These are phyloP conservation scores for Catharus minimus DNA, from an alignment of 2,113 vertebrate species.

Conservation along the genomic window DNA sequence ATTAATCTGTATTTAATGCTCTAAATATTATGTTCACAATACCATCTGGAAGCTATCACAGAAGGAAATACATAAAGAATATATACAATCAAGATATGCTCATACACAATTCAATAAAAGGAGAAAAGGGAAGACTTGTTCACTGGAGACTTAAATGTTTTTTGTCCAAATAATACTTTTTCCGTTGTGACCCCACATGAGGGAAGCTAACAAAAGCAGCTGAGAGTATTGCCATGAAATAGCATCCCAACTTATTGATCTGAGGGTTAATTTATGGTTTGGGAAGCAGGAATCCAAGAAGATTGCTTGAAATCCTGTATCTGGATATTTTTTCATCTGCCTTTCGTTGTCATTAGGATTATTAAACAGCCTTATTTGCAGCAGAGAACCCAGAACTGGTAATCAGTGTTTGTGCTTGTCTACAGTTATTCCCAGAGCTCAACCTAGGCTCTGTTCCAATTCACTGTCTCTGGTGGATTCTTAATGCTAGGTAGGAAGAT, in stretches of 20 bases:
- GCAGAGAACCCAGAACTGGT: not conserved
- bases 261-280: slow-evolving; percentile 55
- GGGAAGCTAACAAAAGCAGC: slow-evolving; percentile 20
- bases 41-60: slow-evolving; percentile 46
- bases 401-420: slow-evolving; percentile 14
- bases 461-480: not conserved
- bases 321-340: slow-evolving; percentile 10
- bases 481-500: not conserved
- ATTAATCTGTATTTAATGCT: slow-evolving; percentile 47
- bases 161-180: slow-evolving; percentile 44
- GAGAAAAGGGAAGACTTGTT: not conserved
- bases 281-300: slow-evolving; percentile 21
- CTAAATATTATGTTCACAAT: slow-evolving; percentile 50
- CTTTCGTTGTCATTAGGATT: slow-evolving; percentile 31
- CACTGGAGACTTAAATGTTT: slow-evolving; percentile 35
- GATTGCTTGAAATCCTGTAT: slow-evolving; percentile 34
- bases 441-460: not conserved
- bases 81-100: slow-evolving; percentile 28
- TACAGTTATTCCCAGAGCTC: not conserved
- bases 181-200: not conserved
- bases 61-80: slow-evolving; percentile 36
- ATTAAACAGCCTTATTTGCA: slow-evolving; percentile 17
- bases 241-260: slow-evolving; percentile 37
- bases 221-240: slow-evolving; percentile 23
- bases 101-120: slow-evolving; percentile 2